Percentiles rank a stretch among this genome's conserved stretches.
Conservation (phyloP, 2,113 vertebrate genomes). For the Onychorhynchus coronatus region DNA sequence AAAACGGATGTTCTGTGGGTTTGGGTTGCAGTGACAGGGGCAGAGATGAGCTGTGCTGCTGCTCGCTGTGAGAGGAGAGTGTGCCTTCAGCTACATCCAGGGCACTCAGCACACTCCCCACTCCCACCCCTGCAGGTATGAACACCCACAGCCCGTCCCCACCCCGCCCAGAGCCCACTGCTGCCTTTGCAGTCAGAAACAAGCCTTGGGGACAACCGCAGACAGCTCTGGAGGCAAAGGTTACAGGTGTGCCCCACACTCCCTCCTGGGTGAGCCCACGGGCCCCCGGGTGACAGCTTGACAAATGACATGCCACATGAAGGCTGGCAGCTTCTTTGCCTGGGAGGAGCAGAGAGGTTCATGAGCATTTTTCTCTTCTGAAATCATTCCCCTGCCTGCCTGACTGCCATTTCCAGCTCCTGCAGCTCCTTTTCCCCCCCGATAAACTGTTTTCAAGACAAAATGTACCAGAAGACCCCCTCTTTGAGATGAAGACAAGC, state of each 20-base stretch:
- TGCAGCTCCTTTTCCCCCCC: not conserved
- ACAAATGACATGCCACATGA: slow-evolving; percentile 43
- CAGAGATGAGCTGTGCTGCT: not conserved
- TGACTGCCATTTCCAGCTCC: not conserved
- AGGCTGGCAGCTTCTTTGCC: slow-evolving; percentile 56
- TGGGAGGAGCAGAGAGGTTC: slow-evolving; percentile 44
- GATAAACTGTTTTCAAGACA: not conserved
- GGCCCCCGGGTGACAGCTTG: slow-evolving; percentile 27
- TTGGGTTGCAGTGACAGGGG: not conserved
- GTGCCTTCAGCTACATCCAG: not conserved
- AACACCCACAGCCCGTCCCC: not conserved
- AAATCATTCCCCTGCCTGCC: slow-evolving; percentile 39
- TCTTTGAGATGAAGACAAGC: not conserved
- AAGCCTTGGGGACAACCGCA: not conserved
- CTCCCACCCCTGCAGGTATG: not conserved
- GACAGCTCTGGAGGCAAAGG: not conserved
- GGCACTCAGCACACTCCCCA: accelerated
- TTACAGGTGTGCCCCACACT: slow-evolving; percentile 14
- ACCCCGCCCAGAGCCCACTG: not conserved
- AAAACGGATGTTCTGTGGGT: accelerated
- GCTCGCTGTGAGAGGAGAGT: accelerated
- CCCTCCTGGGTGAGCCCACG: not conserved
- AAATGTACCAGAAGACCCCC: not conserved
- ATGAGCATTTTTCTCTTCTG: slow-evolving; percentile 60
- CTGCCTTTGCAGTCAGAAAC: not conserved